A percentile compares a stretch with the other conserved stretches of the same genome.
Conservation (phyloP, 2,113 vertebrate species). For the Poicephalus gulielmi region DNA sequence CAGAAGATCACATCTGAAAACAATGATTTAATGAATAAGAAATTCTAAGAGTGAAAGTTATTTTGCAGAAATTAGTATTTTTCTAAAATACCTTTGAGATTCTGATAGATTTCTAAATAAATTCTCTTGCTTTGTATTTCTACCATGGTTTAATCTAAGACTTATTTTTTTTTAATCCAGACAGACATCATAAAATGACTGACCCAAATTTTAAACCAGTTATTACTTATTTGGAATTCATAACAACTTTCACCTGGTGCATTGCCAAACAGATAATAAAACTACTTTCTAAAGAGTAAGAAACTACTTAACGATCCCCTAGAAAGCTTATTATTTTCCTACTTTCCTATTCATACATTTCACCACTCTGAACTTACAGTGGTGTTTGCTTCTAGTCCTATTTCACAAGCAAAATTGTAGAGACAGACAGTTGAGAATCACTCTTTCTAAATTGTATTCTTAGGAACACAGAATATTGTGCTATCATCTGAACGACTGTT, state of each 20-base stretch:
- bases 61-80: not conserved
- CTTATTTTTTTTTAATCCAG: not conserved
- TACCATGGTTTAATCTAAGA: not conserved
- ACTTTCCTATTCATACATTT: not conserved
- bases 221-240: not conserved
- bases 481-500: conserved; percentile 43
- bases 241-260: not conserved
- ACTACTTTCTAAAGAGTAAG: not conserved
- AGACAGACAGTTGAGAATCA: not conserved
- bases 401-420: not conserved
- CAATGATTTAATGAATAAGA: not conserved
- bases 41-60: not conserved
- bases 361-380: not conserved
- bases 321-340: not conserved
- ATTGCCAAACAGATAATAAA: not conserved
- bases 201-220: not conserved
- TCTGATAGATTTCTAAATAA: not conserved
- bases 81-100: not conserved
- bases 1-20: not conserved
- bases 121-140: not conserved
- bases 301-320: not conserved
- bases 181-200: not conserved
- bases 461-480: not conserved
- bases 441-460: not conserved
- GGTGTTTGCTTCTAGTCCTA: not conserved